phyloP scores from a whole-genome alignment of 1,140 invertebrate genomes.

The Bombus pyrosoma region DNA sequence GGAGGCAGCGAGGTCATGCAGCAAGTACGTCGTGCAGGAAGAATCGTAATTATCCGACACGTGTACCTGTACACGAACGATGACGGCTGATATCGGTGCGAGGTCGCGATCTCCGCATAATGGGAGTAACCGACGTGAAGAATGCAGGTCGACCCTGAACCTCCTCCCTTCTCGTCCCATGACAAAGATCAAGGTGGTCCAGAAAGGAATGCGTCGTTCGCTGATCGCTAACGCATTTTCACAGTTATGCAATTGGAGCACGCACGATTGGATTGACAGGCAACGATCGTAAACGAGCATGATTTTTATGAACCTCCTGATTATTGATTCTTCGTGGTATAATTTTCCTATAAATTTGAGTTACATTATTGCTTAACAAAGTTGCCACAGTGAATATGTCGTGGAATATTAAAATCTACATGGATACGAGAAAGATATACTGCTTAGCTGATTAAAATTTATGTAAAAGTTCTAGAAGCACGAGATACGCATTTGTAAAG shows the following conservation, averaged over 20 bases:
- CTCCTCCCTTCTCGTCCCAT: constrained; percentile 34
- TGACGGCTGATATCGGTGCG: constrained; percentile 55
- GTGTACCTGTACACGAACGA: constrained; percentile 51
- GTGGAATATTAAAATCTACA: background rate
- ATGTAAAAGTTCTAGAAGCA: too few species aligned
- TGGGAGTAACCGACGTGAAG: constrained; percentile 66
- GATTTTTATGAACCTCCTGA: background rate
- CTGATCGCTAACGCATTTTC: constrained; percentile 49
- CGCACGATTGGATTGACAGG: background rate
- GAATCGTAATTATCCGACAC: constrained; percentile 55
- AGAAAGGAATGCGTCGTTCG: constrained; percentile 45
- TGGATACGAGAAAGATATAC: background rate
- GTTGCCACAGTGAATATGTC: background rate
- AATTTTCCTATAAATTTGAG: too few species aligned
- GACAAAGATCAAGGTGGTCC: constrained; percentile 71
- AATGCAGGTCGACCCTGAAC: constrained; percentile 72
- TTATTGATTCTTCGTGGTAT: background rate
- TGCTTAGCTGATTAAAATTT: too few species aligned
- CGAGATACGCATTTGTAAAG: too few species aligned
- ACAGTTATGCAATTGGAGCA: constrained; percentile 53
- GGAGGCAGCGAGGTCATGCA: constrained; percentile 29
- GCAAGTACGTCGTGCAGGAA: constrained; percentile 42
- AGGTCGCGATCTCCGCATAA: constrained; percentile 65
- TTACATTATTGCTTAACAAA: background rate
- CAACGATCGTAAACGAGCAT: background rate